Evolutionary conservation across 2,797 vertebrate species (phyloP).

Genomic region (Acrossocheilus wenchowensis): DNA sequence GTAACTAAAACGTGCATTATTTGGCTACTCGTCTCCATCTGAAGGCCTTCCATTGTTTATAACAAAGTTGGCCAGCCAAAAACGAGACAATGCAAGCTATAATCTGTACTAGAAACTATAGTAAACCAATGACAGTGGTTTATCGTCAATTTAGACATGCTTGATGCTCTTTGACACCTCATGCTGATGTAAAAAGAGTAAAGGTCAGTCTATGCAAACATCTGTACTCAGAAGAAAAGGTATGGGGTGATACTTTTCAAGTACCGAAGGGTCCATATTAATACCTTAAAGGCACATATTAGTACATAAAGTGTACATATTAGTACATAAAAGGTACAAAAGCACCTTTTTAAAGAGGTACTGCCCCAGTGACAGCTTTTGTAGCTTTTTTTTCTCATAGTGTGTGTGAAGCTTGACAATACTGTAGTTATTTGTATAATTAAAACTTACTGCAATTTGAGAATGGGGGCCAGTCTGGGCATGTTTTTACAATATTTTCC

Average conservation of each 20-base stretch:
- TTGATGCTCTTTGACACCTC: not conserved
- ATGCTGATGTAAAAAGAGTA: constrained; percentile 7
- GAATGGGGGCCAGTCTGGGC: constrained; percentile 65
- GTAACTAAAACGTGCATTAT: constrained; percentile 4
- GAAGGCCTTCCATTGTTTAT: not conserved
- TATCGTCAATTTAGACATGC: not conserved
- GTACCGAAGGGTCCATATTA: not conserved
- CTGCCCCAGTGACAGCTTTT: not conserved
- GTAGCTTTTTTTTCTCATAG: not conserved
- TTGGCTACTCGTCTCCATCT: not conserved
- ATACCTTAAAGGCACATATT: not conserved
- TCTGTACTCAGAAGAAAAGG: not conserved
- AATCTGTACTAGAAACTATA: not conserved
- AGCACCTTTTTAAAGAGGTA: not conserved
- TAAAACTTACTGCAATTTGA: constrained; percentile 44
- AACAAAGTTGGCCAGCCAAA: not conserved
- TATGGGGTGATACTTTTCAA: not conserved
- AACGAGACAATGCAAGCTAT: not conserved
- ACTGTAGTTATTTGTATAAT: constrained; percentile 50
- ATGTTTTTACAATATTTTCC: constrained; percentile 63
- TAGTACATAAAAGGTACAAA: not conserved
- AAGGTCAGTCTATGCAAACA: constrained; percentile 28
- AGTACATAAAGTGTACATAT: not conserved
- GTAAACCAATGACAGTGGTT: not conserved
- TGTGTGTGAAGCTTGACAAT: constrained; percentile 28